phyloP scores from a whole-genome alignment of 1,140 invertebrate species.

The Meloidogyne floridensis region DNA sequence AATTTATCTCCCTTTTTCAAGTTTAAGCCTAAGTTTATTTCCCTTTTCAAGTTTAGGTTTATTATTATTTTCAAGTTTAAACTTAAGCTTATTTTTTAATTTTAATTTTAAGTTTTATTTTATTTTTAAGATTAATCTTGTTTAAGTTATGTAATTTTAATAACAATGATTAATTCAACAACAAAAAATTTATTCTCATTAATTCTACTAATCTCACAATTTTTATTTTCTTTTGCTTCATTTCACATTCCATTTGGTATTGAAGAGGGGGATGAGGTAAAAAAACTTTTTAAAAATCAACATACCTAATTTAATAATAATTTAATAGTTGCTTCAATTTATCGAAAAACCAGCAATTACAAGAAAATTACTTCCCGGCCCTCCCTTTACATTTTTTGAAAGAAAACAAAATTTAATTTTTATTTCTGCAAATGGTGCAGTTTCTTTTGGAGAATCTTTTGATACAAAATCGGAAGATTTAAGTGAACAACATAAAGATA shows the following conservation, averaged over 20 bases:
- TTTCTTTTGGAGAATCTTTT: conserved; percentile 35
- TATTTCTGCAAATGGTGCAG: conserved; percentile 36
- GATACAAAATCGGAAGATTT: conserved; percentile 25
- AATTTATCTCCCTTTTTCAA: not conserved
- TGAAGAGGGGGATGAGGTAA: conserved; percentile 40
- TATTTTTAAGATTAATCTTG: too few relatives aligned
- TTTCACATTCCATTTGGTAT: conserved; percentile 34
- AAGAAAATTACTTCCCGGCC: conserved; percentile 18
- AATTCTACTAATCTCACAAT: not conserved
- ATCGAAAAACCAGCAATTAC: not conserved
- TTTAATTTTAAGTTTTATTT: too few relatives aligned
- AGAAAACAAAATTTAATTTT: conserved; percentile 33
- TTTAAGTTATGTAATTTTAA: too few relatives aligned
- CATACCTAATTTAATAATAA: not conserved
- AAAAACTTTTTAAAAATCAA: not conserved
- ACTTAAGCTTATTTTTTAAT: too few relatives aligned
- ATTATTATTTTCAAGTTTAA: not conserved
- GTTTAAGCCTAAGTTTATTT: not conserved
- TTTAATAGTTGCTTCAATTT: conserved; percentile 14
- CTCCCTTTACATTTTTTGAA: conserved; percentile 35
- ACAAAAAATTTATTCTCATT: not conserved
- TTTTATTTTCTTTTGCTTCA: conserved; percentile 27
- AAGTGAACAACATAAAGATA: conserved; percentile 32
- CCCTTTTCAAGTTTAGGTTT: not conserved
- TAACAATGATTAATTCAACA: too few relatives aligned